Conservation (phyloP, 2,888 invertebrate species). For the Rutpela maculata region DNA sequence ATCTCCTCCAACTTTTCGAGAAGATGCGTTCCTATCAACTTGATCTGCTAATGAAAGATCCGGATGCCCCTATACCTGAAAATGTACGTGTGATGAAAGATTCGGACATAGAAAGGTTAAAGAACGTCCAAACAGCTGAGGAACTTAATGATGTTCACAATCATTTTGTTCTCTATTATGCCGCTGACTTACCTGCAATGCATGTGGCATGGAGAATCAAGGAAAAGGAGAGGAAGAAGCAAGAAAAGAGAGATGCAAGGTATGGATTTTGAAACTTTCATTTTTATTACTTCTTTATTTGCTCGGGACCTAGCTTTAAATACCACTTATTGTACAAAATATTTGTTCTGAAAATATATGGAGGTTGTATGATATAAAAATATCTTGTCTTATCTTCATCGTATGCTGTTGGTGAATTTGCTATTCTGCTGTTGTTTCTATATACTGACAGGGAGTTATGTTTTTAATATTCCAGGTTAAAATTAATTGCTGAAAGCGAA, state of each 20-base stretch:
- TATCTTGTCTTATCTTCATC: background rate
- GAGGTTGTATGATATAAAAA: background rate
- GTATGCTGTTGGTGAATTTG: too few relatives aligned
- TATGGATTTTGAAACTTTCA: constrained; percentile 32
- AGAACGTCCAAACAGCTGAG: constrained; percentile 88
- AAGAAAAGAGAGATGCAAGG: constrained; percentile 73
- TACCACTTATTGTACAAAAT: background rate
- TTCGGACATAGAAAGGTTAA: constrained; percentile 88
- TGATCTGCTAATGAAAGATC: constrained; percentile 86
- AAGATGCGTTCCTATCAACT: constrained; percentile 95
- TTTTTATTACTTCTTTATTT: background rate
- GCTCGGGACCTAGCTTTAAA: background rate
- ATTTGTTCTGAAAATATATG: background rate
- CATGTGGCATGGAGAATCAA: constrained; percentile 83
- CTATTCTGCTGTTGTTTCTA: too few relatives aligned
- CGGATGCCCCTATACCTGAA: constrained; percentile 90
- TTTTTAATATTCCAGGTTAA: constrained; percentile 66
- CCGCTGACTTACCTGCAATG: constrained; percentile 89
- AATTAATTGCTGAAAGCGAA: constrained; percentile 78
- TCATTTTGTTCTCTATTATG: constrained; percentile 95
- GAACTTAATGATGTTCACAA: constrained; percentile 95
- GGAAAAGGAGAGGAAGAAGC: constrained; percentile 79
- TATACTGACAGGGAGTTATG: background rate
- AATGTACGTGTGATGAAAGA: constrained; percentile 88
- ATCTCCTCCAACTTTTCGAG: constrained; percentile 87